phyloP scores from a whole-genome alignment of 1,140 invertebrate genomes.

The Papilio aristodemus region DNA sequence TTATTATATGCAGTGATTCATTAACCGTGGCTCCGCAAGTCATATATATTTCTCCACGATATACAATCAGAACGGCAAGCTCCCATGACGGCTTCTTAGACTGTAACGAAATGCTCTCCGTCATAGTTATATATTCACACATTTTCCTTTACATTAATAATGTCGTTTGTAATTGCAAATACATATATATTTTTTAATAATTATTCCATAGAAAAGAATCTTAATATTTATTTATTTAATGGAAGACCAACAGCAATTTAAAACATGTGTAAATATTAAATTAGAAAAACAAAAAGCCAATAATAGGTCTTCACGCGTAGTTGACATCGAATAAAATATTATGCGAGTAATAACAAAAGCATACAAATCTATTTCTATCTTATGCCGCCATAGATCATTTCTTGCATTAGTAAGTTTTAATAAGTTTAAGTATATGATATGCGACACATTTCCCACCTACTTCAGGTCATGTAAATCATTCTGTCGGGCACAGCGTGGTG shows the following conservation, averaged over 20 bases:
- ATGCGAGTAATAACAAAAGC: too few species aligned
- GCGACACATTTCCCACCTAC: not conserved
- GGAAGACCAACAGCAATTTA: too few species aligned
- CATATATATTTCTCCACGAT: constrained; percentile 43
- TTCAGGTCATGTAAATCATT: constrained; percentile 11
- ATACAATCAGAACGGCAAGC: constrained; percentile 56
- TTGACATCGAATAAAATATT: too few species aligned
- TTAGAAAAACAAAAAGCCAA: too few species aligned
- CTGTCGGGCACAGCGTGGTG: not conserved
- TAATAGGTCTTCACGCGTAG: too few species aligned
- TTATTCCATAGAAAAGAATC: too few species aligned
- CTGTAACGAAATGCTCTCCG: constrained; percentile 56
- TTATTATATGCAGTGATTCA: constrained; percentile 46
- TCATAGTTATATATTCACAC: constrained; percentile 32
- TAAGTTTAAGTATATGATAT: not conserved
- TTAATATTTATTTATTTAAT: too few species aligned
- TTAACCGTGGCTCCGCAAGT: constrained; percentile 47
- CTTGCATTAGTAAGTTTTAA: too few species aligned
- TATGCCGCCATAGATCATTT: too few species aligned
- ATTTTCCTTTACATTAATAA: not conserved
- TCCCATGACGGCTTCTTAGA: constrained; percentile 71
- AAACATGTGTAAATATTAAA: too few species aligned
- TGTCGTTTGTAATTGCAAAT: not conserved
- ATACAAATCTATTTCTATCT: too few species aligned
- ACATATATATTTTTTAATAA: not conserved